Evolutionary conservation across 2,113 vertebrate species (phyloP).

Genomic region (Podiceps cristatus): DNA sequence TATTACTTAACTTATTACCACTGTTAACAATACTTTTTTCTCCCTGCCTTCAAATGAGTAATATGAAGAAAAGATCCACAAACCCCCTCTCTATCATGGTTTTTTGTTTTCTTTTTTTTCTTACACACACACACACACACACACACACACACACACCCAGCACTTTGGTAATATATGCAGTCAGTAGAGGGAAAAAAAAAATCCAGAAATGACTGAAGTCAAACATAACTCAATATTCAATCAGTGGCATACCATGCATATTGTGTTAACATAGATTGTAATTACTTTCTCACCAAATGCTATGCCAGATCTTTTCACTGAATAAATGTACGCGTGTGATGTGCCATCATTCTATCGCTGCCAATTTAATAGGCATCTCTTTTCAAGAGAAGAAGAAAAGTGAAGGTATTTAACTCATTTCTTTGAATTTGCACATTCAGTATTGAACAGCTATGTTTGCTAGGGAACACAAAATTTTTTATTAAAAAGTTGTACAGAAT

Average conservation of each 20-base stretch:
- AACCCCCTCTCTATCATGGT: background rate
- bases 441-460: background rate
- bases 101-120: background rate
- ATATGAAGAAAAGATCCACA: background rate
- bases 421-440: background rate
- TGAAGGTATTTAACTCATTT: background rate
- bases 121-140: no score
- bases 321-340: background rate
- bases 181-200: background rate
- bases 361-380: background rate
- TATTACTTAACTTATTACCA: background rate
- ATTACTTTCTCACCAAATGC: slow-evolving; percentile 63
- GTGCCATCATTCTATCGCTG: slow-evolving; percentile 12
- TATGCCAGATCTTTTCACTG: slow-evolving; percentile 56
- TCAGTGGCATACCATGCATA: slow-evolving; percentile 11
- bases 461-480: background rate
- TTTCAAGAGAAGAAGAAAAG: background rate
- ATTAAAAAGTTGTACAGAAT: background rate
- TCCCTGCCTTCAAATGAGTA: background rate
- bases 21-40: background rate
- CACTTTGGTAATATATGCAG: background rate
- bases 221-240: slow-evolving; percentile 48
- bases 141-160: no score
- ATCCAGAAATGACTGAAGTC: slow-evolving; percentile 41
- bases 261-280: slow-evolving; percentile 52